phyloP scores from a whole-genome alignment of 2,888 invertebrate species.

The Xylota segnis region DNA sequence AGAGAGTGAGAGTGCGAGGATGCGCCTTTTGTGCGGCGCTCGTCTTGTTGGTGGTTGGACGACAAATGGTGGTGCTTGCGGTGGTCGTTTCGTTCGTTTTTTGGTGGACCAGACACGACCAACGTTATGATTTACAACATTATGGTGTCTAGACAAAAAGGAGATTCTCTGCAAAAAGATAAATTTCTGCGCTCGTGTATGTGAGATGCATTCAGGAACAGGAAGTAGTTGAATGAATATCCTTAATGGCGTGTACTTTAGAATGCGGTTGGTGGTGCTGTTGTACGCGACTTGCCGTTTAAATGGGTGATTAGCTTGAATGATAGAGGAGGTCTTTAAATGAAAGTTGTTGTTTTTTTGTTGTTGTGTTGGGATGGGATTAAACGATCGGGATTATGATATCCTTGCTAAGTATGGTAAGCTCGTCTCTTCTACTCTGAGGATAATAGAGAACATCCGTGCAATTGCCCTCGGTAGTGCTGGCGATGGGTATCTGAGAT shows the following conservation, averaged over 20 bases:
- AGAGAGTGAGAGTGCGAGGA: slow-evolving; percentile 50
- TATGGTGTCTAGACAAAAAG: slow-evolving; percentile 74
- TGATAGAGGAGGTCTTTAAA: slow-evolving; percentile 27
- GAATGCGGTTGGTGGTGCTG: slow-evolving; percentile 24
- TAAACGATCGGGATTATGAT: not conserved
- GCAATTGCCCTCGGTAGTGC: too few relatives aligned
- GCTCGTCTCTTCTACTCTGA: too few relatives aligned
- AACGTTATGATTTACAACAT: slow-evolving; percentile 74
- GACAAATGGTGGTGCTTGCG: slow-evolving; percentile 33
- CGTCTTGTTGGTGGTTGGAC: slow-evolving; percentile 4
- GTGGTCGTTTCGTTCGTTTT: slow-evolving; percentile 44
- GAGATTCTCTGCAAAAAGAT: slow-evolving; percentile 68
- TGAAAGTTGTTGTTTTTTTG: not conserved
- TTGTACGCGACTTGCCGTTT: slow-evolving; percentile 69
- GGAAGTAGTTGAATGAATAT: slow-evolving; percentile 74
- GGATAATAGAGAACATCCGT: too few relatives aligned
- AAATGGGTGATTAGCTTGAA: slow-evolving; percentile 66
- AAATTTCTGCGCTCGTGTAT: slow-evolving; percentile 66
- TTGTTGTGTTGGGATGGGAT: not conserved
- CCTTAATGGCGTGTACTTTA: slow-evolving; percentile 66
- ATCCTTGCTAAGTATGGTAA: too few relatives aligned
- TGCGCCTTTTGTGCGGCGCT: slow-evolving; percentile 56
- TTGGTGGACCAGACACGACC: slow-evolving; percentile 51
- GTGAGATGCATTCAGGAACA: slow-evolving; percentile 75
- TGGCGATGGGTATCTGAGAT: too few relatives aligned